Evolutionary conservation across 2,797 vertebrate species (phyloP).

Genomic region (Galagoides demidoff): DNA sequence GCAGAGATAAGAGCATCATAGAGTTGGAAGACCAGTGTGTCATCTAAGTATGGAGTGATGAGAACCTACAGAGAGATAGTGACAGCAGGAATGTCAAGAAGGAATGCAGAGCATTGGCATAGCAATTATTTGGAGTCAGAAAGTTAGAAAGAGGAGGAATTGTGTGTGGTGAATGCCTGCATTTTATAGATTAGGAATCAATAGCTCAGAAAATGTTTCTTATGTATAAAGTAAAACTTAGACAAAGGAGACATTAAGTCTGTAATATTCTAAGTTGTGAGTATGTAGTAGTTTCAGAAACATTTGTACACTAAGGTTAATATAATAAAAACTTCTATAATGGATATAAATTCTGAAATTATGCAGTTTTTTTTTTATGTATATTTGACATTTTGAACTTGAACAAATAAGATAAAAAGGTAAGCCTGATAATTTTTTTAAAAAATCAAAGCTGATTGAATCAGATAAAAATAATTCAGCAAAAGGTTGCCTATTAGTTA

Average conservation of each 20-base stretch:
- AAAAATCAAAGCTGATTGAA: constrained; percentile 64
- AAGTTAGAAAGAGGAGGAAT: background rate
- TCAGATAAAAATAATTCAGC: constrained; percentile 59
- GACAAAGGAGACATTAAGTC: background rate
- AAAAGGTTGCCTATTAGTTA: constrained; percentile 49
- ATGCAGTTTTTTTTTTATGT: constrained; percentile 59
- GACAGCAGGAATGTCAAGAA: background rate
- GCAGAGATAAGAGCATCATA: background rate
- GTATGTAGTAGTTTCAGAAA: background rate
- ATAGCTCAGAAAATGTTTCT: background rate
- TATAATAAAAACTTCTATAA: constrained; percentile 53
- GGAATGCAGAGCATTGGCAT: background rate
- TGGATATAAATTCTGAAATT: constrained; percentile 57
- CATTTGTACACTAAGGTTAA: constrained; percentile 42
- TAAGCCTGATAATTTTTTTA: background rate
- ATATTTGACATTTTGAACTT: constrained; percentile 74
- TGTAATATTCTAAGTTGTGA: background rate
- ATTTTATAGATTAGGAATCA: background rate
- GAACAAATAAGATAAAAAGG: constrained; percentile 63
- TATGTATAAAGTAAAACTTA: background rate
- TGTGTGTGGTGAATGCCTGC: background rate
- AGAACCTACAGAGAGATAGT: background rate
- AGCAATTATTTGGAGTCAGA: background rate
- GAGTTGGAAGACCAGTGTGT: background rate
- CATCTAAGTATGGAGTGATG: background rate